These are phyloP conservation scores for Thamnaconus septentrionalis DNA, from an alignment of 2,113 vertebrate species.

Conservation along the genomic window DNA sequence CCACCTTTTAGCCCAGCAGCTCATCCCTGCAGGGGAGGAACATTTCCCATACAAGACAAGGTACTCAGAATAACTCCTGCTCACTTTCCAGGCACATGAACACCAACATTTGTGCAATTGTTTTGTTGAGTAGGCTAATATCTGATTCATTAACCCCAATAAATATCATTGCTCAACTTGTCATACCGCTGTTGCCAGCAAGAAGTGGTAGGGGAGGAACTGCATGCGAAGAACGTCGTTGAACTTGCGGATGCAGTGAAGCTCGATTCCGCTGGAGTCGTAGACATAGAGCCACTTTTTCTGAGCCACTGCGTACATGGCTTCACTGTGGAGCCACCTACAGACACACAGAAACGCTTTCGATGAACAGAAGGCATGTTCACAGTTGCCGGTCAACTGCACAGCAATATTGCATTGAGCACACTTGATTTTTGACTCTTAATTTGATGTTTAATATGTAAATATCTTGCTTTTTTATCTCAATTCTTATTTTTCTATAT, in stretches of 20 bases:
- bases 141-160: background rate
- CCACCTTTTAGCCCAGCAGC: no score
- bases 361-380: no score
- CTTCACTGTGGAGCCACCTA: conserved; percentile 88
- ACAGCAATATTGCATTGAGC: no score
- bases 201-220: conserved; percentile 88
- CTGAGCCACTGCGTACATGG: conserved; percentile 87
- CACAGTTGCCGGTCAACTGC: no score
- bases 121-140: background rate
- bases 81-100: no score
- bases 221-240: conserved; percentile 83
- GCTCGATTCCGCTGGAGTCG: conserved; percentile 86
- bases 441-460: no score
- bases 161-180: background rate
- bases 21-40: background rate
- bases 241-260: conserved; percentile 87
- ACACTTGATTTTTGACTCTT: no score
- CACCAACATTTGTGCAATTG: background rate
- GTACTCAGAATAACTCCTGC: no score
- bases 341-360: background rate
- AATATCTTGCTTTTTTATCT: no score
- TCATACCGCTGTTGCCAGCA: conserved; percentile 81
- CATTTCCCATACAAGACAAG: background rate
- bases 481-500: no score
- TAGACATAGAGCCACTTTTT: conserved; percentile 89